Evolutionary conservation across 2,797 vertebrate species (phyloP), one percentile per base, ranked within the genome.

Genomic region (Erethizon dorsatum): DNA sequence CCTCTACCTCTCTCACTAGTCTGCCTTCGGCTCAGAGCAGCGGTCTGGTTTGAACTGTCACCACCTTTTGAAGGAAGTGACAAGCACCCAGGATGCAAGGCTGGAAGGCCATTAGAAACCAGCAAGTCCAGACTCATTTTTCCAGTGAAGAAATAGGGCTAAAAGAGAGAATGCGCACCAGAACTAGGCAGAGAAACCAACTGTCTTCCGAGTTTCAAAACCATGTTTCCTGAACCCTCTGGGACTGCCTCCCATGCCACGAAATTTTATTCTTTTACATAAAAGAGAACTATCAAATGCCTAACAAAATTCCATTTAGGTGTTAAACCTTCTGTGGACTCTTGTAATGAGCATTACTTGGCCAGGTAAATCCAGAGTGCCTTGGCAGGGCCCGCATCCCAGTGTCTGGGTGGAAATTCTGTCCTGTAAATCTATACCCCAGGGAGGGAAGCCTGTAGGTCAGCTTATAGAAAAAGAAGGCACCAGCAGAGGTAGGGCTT

Each of bases 191-290:
- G 57, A 88, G 83, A 79, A 28, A 57, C 37, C n/a, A 37, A 65
- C 54, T 71, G 37, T n/a, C 7, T 86, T 85, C 31, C 77, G 17
- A 82, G 52, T 78, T 80, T 67, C 79, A 65, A 28, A 90, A 6
- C 17, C 6, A 0, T 37, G 6, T 87, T 80, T 88, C 73, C 65
- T 80, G 41, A 15, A 28, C 14, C 75, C 56, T 47, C n/a, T n/a
- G 83, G 69, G 65, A 83, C 47, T 50, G n/a, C 37, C 83, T 54
- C 24, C 52, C 13, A 11, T n/a, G 28, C 52, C n/a, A 56, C 57
- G 63, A 85, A 83, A 73, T 63, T 79, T 54, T 88, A 57, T 91
- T 91, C 24, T 89, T 96, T 86, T 88, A 54, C 28, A 50, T 69
- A 77, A 95, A 96, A 13, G 14, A 31, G 83, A 95, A 12, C 56